A percentile compares a stretch with the other conserved stretches of the same genome.
Conservation (phyloP, 2,797 vertebrate species). For the Silurus lanzhouensis region DNA sequence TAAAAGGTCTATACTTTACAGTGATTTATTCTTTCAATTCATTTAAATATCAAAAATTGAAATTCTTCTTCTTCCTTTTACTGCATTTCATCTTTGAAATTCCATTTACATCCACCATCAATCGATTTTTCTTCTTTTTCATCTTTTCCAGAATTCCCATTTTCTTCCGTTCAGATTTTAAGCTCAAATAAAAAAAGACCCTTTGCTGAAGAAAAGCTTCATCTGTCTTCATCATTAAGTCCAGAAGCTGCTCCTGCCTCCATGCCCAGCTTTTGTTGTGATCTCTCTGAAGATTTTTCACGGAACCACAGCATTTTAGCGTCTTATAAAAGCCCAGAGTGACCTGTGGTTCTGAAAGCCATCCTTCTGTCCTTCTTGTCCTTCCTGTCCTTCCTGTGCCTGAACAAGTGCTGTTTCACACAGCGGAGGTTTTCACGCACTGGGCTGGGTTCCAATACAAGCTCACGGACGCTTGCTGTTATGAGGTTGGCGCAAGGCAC, state of each 20-base stretch:
- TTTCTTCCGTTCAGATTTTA: neutral
- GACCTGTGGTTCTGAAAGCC: neutral
- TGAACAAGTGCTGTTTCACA: neutral
- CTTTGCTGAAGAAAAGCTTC: neutral
- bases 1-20: no score
- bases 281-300: no score
- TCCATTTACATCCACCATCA: neutral
- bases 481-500: neutral
- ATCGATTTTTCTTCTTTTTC: neutral
- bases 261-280: neutral
- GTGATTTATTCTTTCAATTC: no score
- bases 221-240: neutral
- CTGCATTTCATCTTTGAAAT: neutral
- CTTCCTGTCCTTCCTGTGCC: neutral
- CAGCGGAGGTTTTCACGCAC: neutral
- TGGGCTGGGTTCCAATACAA: neutral
- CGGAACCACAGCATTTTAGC: neutral
- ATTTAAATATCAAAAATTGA: no score
- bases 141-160: neutral
- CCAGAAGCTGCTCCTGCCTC: neutral
- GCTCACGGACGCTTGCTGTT: neutral
- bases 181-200: neutral
- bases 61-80: neutral
- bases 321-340: neutral
- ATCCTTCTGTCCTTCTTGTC: neutral